Conservation (phyloP, 92 coral and sea anemone genomes). For the Phenganax marumi region DNA sequence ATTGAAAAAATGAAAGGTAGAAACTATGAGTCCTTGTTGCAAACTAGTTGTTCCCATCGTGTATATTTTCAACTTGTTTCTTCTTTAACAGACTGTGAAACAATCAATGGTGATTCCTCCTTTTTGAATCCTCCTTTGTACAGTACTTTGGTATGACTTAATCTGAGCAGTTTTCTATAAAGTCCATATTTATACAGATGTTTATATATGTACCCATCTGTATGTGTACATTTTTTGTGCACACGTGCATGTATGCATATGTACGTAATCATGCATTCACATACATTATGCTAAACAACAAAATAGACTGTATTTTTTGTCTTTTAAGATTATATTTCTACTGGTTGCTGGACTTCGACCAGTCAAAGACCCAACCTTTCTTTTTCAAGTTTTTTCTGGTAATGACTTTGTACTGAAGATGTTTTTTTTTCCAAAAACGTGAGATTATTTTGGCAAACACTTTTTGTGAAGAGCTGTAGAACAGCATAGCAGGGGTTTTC, state of each 20-base stretch:
- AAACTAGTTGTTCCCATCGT: not conserved
- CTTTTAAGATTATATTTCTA: conserved; percentile 65
- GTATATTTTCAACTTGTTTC: no score
- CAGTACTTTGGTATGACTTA: no score
- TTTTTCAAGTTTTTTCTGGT: conserved; percentile 78
- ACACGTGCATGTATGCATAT: not conserved
- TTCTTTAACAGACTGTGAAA: no score
- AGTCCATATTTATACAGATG: no score
- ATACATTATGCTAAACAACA: not conserved
- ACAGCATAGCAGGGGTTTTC: not conserved
- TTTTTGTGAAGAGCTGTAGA: not conserved
- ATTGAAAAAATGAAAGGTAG: conserved; percentile 21
- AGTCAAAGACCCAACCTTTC: conserved; percentile 81
- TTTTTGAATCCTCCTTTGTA: no score
- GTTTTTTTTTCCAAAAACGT: not conserved
- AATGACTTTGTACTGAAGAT: not conserved
- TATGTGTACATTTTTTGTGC: no score
- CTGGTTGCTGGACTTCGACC: conserved; percentile 89
- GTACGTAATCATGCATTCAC: not conserved
- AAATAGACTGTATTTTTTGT: not conserved
- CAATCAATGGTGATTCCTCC: no score
- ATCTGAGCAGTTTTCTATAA: no score
- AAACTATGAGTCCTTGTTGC: not conserved
- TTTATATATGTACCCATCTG: no score
- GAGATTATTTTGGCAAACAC: not conserved